These are phyloP conservation scores for Sebastes paucispinis DNA, from an alignment of 2,797 vertebrate genomes.

Conservation along the genomic window DNA sequence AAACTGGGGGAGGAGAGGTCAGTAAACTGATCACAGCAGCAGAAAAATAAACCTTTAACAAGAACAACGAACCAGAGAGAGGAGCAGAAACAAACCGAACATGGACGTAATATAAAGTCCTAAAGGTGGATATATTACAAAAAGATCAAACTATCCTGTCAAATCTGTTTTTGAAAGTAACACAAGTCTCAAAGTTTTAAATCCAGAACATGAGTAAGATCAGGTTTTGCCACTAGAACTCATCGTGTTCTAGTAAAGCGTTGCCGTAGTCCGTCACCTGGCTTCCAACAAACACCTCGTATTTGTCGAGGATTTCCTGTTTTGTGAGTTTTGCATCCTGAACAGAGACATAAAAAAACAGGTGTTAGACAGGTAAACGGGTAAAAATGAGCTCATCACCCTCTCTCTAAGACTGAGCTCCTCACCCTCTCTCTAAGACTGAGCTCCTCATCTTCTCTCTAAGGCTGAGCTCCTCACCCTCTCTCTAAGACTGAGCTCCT, in stretches of 20 bases:
- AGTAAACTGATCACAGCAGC: background rate
- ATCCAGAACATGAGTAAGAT: background rate
- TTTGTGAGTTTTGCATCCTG: constrained; percentile 90
- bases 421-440: no score
- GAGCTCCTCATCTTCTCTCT: no score
- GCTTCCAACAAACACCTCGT: constrained; percentile 93
- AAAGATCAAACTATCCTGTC: background rate
- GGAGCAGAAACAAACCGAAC: background rate
- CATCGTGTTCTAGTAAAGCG: constrained; percentile 90
- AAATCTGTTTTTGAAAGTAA: background rate
- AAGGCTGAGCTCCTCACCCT: no score
- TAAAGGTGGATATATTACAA: background rate
- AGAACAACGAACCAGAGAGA: background rate
- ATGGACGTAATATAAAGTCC: background rate
- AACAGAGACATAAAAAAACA: constrained; percentile 25
- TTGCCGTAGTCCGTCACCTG: constrained; percentile 95
- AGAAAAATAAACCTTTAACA: background rate
- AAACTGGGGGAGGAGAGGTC: background rate
- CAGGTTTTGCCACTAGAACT: constrained; percentile 79
- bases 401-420: no score
- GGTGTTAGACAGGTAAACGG: background rate
- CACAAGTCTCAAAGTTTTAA: background rate
- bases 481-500: no score
- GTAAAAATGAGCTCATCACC: background rate
- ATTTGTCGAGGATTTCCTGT: constrained; percentile 90